Evolutionary conservation across 2,888 invertebrate species (phyloP).

Genomic region (Drosophila yooni): DNA sequence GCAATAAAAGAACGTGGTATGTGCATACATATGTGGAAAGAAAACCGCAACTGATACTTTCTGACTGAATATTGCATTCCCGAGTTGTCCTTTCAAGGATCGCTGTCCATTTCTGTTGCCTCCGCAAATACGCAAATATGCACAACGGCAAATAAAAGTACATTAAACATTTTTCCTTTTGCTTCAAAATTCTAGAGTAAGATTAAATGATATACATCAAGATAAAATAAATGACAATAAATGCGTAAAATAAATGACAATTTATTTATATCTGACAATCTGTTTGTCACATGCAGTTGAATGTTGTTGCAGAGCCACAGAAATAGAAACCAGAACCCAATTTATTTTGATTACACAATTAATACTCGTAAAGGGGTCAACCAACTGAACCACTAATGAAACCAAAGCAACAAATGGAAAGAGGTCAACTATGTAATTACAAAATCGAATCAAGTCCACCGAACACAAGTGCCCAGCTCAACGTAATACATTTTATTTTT

Average conservation of each 20-base stretch:
- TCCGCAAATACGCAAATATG: neutral
- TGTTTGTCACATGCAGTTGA: neutral
- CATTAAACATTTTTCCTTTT: neutral
- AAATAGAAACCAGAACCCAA: neutral
- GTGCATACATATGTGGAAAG: neutral
- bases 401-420: neutral
- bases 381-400: neutral
- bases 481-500: neutral
- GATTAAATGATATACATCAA: neutral
- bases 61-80: neutral
- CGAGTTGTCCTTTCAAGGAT: neutral
- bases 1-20: neutral
- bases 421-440: slow-evolving; percentile 2
- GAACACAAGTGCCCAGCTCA: neutral
- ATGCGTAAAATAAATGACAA: neutral
- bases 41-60: slow-evolving; percentile 6
- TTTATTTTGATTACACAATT: slow-evolving; percentile 4
- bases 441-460: neutral
- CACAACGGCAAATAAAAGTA: neutral
- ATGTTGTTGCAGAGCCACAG: neutral
- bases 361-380: neutral
- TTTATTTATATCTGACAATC: neutral
- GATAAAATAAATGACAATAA: neutral
- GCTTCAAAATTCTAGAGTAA: neutral
- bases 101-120: neutral